Evolutionary conservation across 2,797 vertebrate species (phyloP).

Genomic region (Okamejei kenojei): DNA sequence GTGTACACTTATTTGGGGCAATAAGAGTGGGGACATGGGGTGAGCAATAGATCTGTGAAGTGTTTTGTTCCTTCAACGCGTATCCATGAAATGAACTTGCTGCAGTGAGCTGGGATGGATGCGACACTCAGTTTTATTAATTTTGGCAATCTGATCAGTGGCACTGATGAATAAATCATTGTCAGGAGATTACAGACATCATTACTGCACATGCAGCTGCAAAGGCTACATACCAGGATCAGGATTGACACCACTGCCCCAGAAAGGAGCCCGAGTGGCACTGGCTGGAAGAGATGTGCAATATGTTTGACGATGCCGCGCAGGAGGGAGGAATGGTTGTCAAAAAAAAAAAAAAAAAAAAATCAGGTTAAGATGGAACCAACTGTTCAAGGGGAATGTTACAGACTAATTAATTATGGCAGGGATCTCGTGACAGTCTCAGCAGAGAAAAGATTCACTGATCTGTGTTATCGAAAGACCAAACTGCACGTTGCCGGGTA

Average conservation of each 20-base stretch:
- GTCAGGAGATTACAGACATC: conserved; percentile 16
- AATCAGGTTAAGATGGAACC: background rate
- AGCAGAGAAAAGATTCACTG: background rate
- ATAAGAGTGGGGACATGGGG: background rate
- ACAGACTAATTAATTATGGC: too few species aligned
- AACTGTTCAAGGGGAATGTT: background rate
- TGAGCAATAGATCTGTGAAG: background rate
- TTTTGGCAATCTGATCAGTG: background rate
- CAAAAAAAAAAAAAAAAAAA: too few species aligned
- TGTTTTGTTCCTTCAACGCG: background rate
- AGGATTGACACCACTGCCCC: background rate
- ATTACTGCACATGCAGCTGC: conserved; percentile 16
- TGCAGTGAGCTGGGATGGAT: background rate
- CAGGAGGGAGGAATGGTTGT: background rate
- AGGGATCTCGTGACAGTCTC: background rate
- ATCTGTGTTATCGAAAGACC: background rate
- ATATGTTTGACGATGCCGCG: background rate
- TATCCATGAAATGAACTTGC: background rate
- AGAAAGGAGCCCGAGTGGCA: background rate
- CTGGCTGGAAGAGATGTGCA: too few species aligned
- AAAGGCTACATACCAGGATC: background rate
- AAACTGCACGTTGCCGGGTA: background rate
- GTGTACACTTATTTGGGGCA: background rate
- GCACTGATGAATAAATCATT: conserved; percentile 33
- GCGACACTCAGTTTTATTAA: conserved; percentile 20